Conservation (phyloP, 2,797 vertebrate species). For the Bucorvus abyssinicus region DNA sequence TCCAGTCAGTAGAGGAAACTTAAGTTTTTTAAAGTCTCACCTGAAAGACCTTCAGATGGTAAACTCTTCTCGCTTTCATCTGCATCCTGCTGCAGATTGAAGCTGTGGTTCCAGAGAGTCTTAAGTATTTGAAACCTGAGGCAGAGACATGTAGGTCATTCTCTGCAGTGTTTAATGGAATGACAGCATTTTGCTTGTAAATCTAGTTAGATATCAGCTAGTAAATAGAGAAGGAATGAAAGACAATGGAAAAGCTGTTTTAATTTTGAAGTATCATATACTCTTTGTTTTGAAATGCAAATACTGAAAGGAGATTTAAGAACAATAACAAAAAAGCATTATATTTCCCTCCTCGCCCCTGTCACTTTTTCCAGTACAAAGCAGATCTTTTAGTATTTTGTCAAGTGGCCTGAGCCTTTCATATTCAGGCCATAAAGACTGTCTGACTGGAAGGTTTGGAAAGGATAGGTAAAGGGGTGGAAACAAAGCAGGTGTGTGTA, state of each 20-base stretch:
- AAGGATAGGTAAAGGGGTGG: slow-evolving; percentile 11
- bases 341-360: not conserved
- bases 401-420: not conserved
- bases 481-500: not conserved
- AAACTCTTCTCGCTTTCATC: not conserved
- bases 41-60: not conserved
- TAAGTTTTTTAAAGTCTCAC: not conserved
- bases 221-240: not conserved
- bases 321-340: not conserved
- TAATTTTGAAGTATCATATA: not conserved
- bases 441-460: not conserved
- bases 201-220: not conserved
- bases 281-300: slow-evolving; percentile 29
- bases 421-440: slow-evolving; percentile 18
- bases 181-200: not conserved
- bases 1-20: not conserved
- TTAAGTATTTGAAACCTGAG: not conserved
- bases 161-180: not conserved
- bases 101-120: not conserved
- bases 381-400: not conserved
- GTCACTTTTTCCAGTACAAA: not conserved
- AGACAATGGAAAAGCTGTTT: not conserved
- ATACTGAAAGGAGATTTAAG: not conserved
- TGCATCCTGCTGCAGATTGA: not conserved
- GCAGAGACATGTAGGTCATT: not conserved